Evolutionary conservation across 2,113 vertebrate species (phyloP).

Genomic region (Diadophis punctatus): DNA sequence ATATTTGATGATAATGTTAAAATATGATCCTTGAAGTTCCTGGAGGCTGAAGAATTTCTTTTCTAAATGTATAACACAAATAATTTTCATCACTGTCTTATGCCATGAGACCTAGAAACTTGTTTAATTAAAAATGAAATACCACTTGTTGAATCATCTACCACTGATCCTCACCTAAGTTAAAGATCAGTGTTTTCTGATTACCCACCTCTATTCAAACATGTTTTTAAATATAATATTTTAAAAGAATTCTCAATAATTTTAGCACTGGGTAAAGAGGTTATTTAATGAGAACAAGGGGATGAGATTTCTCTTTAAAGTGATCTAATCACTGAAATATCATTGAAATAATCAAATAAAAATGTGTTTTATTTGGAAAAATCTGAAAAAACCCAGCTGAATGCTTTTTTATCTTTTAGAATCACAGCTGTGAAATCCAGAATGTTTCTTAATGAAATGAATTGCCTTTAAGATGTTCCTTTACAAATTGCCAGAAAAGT

Average conservation of each 20-base stretch:
- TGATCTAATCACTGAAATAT: no score
- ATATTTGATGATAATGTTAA: neutral
- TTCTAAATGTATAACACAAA: neutral
- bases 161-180: neutral
- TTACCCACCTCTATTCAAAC: neutral
- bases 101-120: neutral
- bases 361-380: slow-evolving; percentile 29
- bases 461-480: neutral
- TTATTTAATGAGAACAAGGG: slow-evolving; percentile 26
- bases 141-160: neutral
- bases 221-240: neutral
- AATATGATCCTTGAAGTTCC: neutral
- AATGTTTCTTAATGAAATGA: neutral
- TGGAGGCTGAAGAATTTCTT: neutral
- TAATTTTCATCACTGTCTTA: neutral
- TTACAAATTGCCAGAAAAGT: neutral
- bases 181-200: neutral
- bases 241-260: slow-evolving; percentile 37
- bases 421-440: neutral
- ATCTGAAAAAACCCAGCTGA: slow-evolving; percentile 9
- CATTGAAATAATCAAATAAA: no score
- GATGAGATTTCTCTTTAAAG: slow-evolving; percentile 29
- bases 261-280: slow-evolving; percentile 29
- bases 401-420: slow-evolving; percentile 1
- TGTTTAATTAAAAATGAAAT: neutral